These are phyloP conservation scores for Channa striata DNA, from an alignment of 2,797 vertebrate genomes.

Conservation along the genomic window DNA sequence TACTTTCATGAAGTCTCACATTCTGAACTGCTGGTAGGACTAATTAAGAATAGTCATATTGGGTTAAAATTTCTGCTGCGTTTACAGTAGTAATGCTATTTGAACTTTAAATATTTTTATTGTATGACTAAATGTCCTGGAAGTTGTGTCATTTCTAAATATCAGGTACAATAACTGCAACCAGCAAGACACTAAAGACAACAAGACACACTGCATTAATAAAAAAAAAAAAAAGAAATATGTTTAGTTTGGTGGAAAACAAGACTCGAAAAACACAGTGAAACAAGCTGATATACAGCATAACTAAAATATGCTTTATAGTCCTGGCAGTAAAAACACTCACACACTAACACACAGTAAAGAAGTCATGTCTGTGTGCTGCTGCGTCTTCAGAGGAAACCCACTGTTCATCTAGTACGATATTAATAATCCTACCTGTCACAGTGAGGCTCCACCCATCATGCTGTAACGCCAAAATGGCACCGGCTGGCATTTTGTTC, in stretches of 20 bases:
- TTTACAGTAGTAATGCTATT: not conserved
- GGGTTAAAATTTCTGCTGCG: not conserved
- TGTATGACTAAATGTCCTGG: not conserved
- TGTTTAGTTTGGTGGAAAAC: not conserved
- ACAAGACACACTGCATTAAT: not conserved
- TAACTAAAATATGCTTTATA: not conserved
- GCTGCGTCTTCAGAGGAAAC: conserved; percentile 3
- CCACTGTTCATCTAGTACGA: not conserved
- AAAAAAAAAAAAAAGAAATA: not conserved
- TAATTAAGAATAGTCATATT: conserved; percentile 9
- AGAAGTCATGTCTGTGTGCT: not conserved
- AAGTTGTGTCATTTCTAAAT: conserved; percentile 1
- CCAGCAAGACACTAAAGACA: not conserved
- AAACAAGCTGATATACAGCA: not conserved
- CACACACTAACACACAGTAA: not conserved
- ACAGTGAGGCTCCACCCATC: conserved; percentile 21
- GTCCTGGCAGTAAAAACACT: conserved; percentile 21
- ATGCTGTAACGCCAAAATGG: conserved; percentile 1
- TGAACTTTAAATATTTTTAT: not conserved
- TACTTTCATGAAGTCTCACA: conserved; percentile 83
- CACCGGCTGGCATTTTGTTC: not conserved
- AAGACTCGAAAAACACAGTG: not conserved
- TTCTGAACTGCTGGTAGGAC: conserved; percentile 61
- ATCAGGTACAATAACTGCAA: conserved; percentile 1
- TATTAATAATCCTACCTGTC: conserved; percentile 13